A percentile compares a stretch with the other conserved stretches of the same genome.
Conservation (phyloP, 2,888 invertebrate species). For the Spatulosminthurus flaviceps region DNA sequence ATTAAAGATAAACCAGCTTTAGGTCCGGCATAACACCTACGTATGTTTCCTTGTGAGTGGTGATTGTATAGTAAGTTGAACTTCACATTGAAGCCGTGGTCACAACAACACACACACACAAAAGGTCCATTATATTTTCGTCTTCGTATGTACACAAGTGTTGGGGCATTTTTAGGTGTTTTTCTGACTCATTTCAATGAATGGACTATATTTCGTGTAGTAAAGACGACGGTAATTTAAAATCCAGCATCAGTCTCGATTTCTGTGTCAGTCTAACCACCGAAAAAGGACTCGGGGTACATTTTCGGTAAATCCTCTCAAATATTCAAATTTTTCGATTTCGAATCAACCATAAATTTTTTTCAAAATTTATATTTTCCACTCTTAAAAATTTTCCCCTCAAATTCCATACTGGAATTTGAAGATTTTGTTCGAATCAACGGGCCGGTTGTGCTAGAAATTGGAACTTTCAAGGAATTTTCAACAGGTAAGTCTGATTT, state of each 20-base stretch:
- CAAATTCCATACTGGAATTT: too few species aligned
- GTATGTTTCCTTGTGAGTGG: not conserved
- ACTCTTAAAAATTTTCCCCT: too few species aligned
- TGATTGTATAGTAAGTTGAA: constrained; percentile 8
- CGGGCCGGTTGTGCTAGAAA: too few species aligned
- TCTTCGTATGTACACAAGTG: not conserved
- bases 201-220: not conserved
- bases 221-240: not conserved
- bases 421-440: too few species aligned
- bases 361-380: too few species aligned
- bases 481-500: too few species aligned
- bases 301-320: not conserved
- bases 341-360: too few species aligned
- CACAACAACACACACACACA: not conserved
- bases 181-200: not conserved
- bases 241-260: constrained; percentile 8
- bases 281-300: not conserved
- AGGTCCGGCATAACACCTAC: too few species aligned
- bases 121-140: not conserved
- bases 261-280: constrained; percentile 5
- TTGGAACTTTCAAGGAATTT: too few species aligned
- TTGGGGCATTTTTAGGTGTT: not conserved
- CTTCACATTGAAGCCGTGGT: not conserved
- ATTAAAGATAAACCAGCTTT: too few species aligned
- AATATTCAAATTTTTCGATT: too few species aligned